Base-by-base conservation (phyloP, 2,888 invertebrate genomes). In the Noctua janthe region DNA sequence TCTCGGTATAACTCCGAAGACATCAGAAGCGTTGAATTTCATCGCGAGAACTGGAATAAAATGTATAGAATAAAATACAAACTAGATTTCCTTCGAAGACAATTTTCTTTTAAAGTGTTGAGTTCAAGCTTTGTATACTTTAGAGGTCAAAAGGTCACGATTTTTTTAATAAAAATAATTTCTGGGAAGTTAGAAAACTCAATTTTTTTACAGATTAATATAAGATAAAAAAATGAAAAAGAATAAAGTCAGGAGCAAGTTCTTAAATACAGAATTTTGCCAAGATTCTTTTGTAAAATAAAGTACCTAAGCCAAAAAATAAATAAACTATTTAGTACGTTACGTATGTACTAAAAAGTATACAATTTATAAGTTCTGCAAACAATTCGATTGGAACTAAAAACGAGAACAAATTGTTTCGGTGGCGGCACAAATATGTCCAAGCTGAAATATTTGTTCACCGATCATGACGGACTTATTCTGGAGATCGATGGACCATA, bases 351-450 rank as follows among this genome's bases (percentile, higher is more conserved):
- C 11, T 79, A 86, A 84, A 86, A 81, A 84, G 35, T 62, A 54
- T 74, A 75, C 82, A 85, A 77, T 80, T 85, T 87, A 89, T 90
- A 90, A 91, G 83, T 92, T 92, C 91, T 88, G 84, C 87, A 91
- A 93, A 92, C 87, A 89, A 91, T 88, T 91, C 84, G 75, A 75
- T 72, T 89, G 87, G 82, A 81, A 88, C 87, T 88, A 92, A 93
- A 93, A 93, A 91, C 90, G 80, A 82, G 85, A 89, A 91, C 92
- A 91, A 92, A 92, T 92, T 90, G 89, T 89, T 89, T 82, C 79
- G 89, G 81, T 78, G 67, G 78, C 85, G 83, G 82, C 90, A 89
- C 88, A 90, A 91, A 90, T 89, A 87, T 84, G 87, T 85, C 86
- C 70, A 81, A 80, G 73, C 86, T 84, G 75, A 90, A 82, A 88